Evolutionary conservation across 2,888 invertebrate genomes (phyloP).

Genomic region (Cosmia trapezina): DNA sequence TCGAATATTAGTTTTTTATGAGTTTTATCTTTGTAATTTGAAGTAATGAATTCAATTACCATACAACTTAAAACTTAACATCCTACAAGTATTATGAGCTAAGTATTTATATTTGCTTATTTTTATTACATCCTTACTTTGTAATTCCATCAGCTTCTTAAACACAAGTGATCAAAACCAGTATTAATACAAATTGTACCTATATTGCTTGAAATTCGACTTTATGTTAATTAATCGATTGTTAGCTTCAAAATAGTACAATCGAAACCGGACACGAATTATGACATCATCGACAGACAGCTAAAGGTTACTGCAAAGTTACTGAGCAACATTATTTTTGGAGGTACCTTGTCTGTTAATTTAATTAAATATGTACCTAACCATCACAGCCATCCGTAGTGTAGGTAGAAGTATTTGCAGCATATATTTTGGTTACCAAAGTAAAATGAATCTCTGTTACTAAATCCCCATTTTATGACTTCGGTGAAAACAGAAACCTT

Average conservation of each 20-base stretch:
- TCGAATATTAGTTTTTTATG: too few relatives aligned
- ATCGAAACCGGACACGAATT: constrained; percentile 65
- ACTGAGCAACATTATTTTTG: constrained; percentile 34
- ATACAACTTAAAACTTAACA: neutral
- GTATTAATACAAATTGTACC: constrained; percentile 19
- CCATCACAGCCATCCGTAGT: neutral
- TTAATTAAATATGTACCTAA: neutral
- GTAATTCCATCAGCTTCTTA: neutral
- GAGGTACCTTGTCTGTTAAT: constrained; percentile 15
- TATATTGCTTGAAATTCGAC: constrained; percentile 18
- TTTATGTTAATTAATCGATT: constrained; percentile 56
- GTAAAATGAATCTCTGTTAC: neutral
- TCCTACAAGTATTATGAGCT: neutral
- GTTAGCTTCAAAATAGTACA: constrained; percentile 54
- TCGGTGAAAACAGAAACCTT: constrained; percentile 16
- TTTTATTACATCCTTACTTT: neutral
- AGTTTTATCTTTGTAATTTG: too few relatives aligned
- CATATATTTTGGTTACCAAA: neutral
- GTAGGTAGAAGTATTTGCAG: neutral
- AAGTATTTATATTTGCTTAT: neutral
- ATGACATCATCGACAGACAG: constrained; percentile 69
- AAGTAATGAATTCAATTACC: neutral
- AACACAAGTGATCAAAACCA: constrained; percentile 4
- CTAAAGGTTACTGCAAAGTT: constrained; percentile 62
- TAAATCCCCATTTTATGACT: constrained; percentile 11